A percentile compares a stretch with the other conserved stretches of the same genome.
Conservation (phyloP, 2,113 vertebrate species). For the Cacatua alba region DNA sequence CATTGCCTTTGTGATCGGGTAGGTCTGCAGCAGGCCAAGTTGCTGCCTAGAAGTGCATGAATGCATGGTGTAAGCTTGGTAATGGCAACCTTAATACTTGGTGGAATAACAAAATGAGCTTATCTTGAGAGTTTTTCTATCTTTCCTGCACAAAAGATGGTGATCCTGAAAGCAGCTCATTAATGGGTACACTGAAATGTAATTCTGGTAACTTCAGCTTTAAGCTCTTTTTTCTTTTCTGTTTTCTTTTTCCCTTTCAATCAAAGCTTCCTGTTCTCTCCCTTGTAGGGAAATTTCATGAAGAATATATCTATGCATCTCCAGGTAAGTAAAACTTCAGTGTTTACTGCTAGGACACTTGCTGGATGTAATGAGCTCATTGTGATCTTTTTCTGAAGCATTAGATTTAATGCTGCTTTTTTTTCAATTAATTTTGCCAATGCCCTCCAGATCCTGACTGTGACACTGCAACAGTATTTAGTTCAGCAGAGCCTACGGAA, state of each 20-base stretch:
- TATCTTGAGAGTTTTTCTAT: background rate
- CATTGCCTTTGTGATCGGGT: background rate
- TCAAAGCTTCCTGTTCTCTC: background rate
- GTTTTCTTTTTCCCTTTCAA: background rate
- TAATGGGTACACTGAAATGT: background rate
- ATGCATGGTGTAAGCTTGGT: background rate
- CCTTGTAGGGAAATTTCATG: slow-evolving; percentile 81
- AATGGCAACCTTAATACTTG: background rate
- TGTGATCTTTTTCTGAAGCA: background rate
- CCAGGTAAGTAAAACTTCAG: slow-evolving; percentile 77
- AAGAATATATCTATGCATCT: slow-evolving; percentile 83
- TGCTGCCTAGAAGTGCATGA: background rate
- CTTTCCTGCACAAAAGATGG: background rate
- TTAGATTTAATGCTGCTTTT: background rate
- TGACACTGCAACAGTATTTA: slow-evolving; percentile 80
- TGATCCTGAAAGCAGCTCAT: background rate
- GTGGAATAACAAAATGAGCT: background rate
- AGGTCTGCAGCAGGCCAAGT: background rate
- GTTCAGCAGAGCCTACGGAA: slow-evolving; percentile 78
- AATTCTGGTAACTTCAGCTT: background rate
- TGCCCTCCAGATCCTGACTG: slow-evolving; percentile 80
- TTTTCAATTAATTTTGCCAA: background rate
- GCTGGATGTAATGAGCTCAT: background rate
- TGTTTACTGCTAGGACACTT: background rate
- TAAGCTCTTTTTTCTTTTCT: background rate